Evolutionary conservation across 37 sponge, comb jelly and placozoan species (phyloP), one percentile per base, ranked within the genome.

Genomic region (Crambe crambe): DNA sequence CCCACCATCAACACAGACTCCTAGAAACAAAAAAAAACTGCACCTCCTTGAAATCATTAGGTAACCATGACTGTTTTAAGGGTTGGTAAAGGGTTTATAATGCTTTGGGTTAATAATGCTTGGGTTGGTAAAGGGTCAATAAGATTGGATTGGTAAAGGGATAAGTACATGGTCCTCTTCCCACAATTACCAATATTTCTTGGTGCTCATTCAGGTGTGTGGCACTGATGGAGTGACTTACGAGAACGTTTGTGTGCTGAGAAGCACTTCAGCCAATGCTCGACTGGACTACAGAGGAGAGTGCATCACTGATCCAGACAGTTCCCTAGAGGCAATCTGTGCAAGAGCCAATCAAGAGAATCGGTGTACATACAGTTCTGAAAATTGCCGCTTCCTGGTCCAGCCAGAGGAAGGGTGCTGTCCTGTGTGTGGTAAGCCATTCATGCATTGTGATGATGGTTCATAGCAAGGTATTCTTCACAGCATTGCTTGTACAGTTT

Each of bases 351-450:
- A 2, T 2, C 5, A 1, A 5, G 30, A 20, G 42, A n/a, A 64
- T 26, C 26, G 62, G 12, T 85, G 86, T 44, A 0, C 32, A 29
- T 66, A 74, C 66, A 78, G 39, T 37, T 22, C 37, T 29, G 2
- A 12, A 18, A 79, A 79, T 58, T 86, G 86, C 54, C 8, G 26
- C 23, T 37, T 0, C 23, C 63, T 65, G 18, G 80, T 86, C 21
- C 18, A 73, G 30, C 85, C 85, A 77, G 40, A 65, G 34, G 75
- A 71, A 60, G 86, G 86, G 44, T 86, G 86, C 68, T 86, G 86
- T 65, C 61, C 86, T 4, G 22, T 86, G 25, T 86, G 86, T 74
- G 86, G 86, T 86, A 56, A 67, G 86, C 39, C 26, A 12, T 30
- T n/a, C 37, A 43, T 34, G 18, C 29, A 25, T 26, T 40, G 4